Evolutionary conservation across 2,797 vertebrate species (phyloP).

Genomic region (Bovichtus variegatus): DNA sequence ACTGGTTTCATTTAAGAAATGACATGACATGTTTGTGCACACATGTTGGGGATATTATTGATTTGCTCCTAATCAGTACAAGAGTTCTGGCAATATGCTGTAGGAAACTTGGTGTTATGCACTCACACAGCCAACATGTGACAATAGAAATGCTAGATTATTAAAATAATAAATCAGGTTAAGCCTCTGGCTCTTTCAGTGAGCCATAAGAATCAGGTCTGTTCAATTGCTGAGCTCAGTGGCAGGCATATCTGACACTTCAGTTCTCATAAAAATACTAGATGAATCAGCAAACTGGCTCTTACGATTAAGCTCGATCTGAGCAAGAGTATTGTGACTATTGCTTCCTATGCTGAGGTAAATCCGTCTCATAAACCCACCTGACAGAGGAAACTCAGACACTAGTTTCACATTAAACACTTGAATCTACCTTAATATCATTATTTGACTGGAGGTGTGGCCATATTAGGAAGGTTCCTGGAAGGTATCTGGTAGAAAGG

Average conservation of each 20-base stretch:
- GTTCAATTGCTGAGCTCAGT: conserved; percentile 24
- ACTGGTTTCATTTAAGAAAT: background rate
- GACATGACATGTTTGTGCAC: background rate
- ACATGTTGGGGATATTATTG: background rate
- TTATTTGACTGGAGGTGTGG: no score
- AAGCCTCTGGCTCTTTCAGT: background rate
- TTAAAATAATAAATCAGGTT: background rate
- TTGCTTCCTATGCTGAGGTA: background rate
- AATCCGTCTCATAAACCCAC: conserved; percentile 1
- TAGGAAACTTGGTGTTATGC: background rate
- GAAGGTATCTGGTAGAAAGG: no score
- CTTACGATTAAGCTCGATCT: background rate
- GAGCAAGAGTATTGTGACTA: background rate
- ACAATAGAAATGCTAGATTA: background rate
- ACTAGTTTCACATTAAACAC: background rate
- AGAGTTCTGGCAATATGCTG: background rate
- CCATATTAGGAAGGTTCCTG: no score
- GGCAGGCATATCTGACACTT: background rate
- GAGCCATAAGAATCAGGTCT: background rate
- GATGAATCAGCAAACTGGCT: conserved; percentile 14
- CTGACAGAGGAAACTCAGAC: background rate
- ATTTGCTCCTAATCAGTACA: background rate
- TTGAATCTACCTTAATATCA: no score
- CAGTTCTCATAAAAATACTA: conserved; percentile 4
- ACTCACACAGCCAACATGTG: background rate